Evolutionary conservation across 2,797 vertebrate species (phyloP).

Genomic region (Eulemur albifrons): DNA sequence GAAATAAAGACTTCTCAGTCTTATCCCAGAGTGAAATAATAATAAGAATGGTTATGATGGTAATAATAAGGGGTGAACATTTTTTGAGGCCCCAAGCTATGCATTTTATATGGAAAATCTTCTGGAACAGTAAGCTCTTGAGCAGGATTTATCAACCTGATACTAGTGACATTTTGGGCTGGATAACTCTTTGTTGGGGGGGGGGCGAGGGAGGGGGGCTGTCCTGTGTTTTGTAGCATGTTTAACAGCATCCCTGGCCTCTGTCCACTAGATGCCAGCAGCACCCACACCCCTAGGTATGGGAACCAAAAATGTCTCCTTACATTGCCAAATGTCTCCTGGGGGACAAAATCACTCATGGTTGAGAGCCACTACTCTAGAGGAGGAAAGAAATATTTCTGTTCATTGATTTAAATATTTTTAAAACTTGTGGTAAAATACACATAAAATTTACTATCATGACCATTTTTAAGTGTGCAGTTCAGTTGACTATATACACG

Average conservation of each 20-base stretch:
- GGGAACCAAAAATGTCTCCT: neutral
- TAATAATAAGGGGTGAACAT: neutral
- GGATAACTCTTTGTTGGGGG: neutral
- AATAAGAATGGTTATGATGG: neutral
- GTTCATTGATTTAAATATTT: neutral
- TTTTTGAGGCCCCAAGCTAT: neutral
- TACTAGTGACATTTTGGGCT: neutral
- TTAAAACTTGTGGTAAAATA: neutral
- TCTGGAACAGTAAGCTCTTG: neutral
- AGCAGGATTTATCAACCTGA: neutral
- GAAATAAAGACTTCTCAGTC: neutral
- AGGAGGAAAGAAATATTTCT: neutral
- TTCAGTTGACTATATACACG: neutral
- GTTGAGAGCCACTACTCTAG: neutral
- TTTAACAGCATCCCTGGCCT: neutral
- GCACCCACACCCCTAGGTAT: neutral
- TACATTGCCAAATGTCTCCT: neutral
- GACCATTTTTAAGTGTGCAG: neutral
- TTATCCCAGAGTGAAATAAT: neutral
- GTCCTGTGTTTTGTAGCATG: neutral
- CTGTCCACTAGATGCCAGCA: neutral
- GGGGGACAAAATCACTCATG: neutral
- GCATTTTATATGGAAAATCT: neutral
- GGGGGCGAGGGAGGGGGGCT: too few relatives aligned
- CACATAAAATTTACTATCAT: neutral